Evolutionary conservation across 2,797 vertebrate genomes (phyloP).

Genomic region (Dermochelys coriacea): DNA sequence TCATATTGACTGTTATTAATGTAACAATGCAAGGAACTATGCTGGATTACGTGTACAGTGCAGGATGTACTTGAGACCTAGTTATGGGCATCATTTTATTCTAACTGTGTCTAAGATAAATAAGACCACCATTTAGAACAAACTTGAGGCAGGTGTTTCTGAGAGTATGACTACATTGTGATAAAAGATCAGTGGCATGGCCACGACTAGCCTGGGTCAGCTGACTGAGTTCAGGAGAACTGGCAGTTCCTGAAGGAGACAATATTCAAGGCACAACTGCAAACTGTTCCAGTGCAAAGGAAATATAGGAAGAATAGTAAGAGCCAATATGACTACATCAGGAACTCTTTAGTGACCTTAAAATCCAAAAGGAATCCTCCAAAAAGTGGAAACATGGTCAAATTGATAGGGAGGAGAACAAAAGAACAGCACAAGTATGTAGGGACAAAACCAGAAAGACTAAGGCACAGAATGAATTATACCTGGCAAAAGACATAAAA

Average conservation of each 20-base stretch:
- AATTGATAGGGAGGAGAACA: background rate
- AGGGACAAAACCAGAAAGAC: background rate
- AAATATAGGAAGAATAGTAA: background rate
- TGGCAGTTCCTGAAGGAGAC: background rate
- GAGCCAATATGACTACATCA: background rate
- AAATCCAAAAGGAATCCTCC: background rate
- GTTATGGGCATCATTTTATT: slow-evolving; percentile 62
- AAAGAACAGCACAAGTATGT: background rate
- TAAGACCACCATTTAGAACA: slow-evolving; percentile 57
- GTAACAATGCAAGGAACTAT: slow-evolving; percentile 54
- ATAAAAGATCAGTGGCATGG: background rate
- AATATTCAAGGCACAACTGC: background rate
- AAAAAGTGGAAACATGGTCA: background rate
- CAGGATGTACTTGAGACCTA: slow-evolving; percentile 56
- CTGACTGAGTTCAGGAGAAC: background rate
- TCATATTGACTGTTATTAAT: slow-evolving; percentile 47
- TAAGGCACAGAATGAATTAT: background rate
- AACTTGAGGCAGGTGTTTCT: slow-evolving; percentile 32
- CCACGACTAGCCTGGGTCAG: background rate
- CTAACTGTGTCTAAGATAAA: slow-evolving; percentile 62
- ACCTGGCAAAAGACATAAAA: background rate
- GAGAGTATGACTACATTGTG: background rate
- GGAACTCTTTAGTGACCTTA: background rate
- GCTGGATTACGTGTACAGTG: slow-evolving; percentile 61
- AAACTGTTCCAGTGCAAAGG: background rate